Conservation (phyloP, 2,888 invertebrate species). For the Timema cristinae region DNA sequence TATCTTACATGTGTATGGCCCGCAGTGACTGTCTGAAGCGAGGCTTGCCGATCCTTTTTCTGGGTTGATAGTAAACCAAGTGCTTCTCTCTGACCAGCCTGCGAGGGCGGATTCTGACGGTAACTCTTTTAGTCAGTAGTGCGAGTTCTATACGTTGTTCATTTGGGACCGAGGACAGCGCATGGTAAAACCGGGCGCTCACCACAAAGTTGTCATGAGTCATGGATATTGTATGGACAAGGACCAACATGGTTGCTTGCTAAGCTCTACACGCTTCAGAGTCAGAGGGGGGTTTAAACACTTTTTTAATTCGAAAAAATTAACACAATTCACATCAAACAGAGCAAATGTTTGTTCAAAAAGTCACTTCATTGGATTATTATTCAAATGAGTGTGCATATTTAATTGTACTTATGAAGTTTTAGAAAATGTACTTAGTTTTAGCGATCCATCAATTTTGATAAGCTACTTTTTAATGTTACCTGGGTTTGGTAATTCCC, state of each 20-base stretch:
- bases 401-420: too few species aligned
- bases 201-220: constrained; percentile 45
- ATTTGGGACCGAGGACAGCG: constrained; percentile 39
- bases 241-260: constrained; percentile 32
- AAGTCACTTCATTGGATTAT: too few species aligned
- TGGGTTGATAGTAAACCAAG: constrained; percentile 12
- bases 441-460: too few species aligned
- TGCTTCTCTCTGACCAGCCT: constrained; percentile 32
- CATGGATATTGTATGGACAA: constrained; percentile 49
- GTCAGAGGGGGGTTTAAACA: too few species aligned
- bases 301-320: too few species aligned
- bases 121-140: constrained; percentile 33
- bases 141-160: constrained; percentile 26
- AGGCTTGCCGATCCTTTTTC: background rate
- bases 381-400: too few species aligned
- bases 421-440: too few species aligned
- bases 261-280: too few species aligned
- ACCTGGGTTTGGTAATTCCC: too few species aligned
- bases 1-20: constrained; percentile 10
- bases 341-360: too few species aligned
- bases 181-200: constrained; percentile 47
- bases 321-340: too few species aligned
- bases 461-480: too few species aligned
- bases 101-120: constrained; percentile 33
- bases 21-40: background rate